Conservation (phyloP, 2,888 invertebrate species). For the Dascillus cervinus region DNA sequence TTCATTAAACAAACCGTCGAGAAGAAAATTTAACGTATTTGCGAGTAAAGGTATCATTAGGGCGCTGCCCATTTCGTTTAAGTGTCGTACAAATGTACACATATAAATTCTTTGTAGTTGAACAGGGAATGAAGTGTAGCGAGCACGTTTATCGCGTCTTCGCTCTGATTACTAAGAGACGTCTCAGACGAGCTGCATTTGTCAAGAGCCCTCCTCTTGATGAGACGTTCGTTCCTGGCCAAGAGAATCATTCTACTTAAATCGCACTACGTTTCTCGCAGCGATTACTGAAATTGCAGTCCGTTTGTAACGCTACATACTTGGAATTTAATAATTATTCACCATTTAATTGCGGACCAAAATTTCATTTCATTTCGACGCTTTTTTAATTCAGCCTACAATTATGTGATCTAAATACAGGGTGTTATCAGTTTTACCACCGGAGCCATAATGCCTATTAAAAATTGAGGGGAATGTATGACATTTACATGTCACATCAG, state of each 20-base stretch:
- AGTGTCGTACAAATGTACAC: slow-evolving; percentile 30
- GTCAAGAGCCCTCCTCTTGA: slow-evolving; percentile 26
- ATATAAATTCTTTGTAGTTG: slow-evolving; percentile 32
- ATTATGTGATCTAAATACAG: no score
- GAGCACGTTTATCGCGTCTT: slow-evolving; percentile 25
- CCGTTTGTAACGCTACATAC: no score
- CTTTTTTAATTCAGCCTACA: no score
- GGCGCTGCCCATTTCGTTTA: slow-evolving; percentile 27
- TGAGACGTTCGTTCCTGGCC: slow-evolving; percentile 16
- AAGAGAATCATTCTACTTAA: slow-evolving; percentile 3
- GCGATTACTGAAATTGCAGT: no score
- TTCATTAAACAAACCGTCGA: slow-evolving; percentile 10
- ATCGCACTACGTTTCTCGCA: slow-evolving; percentile 2
- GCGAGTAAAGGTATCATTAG: slow-evolving; percentile 23
- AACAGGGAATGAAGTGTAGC: slow-evolving; percentile 29
- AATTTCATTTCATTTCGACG: no score
- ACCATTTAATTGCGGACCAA: no score
- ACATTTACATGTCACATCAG: no score
- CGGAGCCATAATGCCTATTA: no score
- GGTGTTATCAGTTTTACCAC: no score
- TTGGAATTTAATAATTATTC: no score
- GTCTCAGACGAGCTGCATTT: slow-evolving; percentile 25
- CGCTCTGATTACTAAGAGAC: slow-evolving; percentile 27
- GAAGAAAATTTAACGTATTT: slow-evolving; percentile 9
- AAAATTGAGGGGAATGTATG: no score